Evolutionary conservation across 1,140 invertebrate species (phyloP).

Genomic region (Ceratina calcarata): DNA sequence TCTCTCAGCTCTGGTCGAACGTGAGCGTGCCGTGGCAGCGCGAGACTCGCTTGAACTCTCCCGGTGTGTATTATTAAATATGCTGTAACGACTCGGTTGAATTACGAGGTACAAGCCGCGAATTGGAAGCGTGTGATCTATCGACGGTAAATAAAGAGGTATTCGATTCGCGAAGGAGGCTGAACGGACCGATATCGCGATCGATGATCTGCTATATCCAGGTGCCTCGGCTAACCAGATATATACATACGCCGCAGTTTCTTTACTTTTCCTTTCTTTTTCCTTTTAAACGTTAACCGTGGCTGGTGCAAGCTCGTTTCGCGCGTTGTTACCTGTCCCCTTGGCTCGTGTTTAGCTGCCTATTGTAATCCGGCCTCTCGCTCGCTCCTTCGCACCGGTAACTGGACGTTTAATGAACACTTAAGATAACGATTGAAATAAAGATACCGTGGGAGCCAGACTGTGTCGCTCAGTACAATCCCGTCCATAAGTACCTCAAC

Average conservation of each 20-base stretch:
- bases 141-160: slow-evolving; percentile 52
- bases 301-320: slow-evolving; percentile 15
- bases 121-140: slow-evolving; percentile 52
- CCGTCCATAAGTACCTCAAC: too few relatives aligned
- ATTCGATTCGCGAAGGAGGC: slow-evolving; percentile 34
- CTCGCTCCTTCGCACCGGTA: slow-evolving; percentile 6
- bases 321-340: slow-evolving; percentile 12
- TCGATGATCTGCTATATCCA: slow-evolving; percentile 51
- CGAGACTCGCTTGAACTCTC: too few relatives aligned
- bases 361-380: slow-evolving; percentile 27
- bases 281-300: slow-evolving; percentile 36
- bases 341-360: slow-evolving; percentile 23
- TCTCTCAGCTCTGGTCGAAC: too few relatives aligned
- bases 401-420: slow-evolving; percentile 47
- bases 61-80: slow-evolving; percentile 40
- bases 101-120: slow-evolving; percentile 44
- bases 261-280: neutral
- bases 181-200: slow-evolving; percentile 45
- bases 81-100: slow-evolving; percentile 39
- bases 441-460: slow-evolving; percentile 44
- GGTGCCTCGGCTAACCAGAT: slow-evolving; percentile 44
- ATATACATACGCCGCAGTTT: neutral
- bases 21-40: neutral
- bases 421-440: slow-evolving; percentile 52
- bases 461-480: slow-evolving; percentile 9